Conservation (phyloP, 1,140 invertebrate species). For the Colletes latitarsis region DNA sequence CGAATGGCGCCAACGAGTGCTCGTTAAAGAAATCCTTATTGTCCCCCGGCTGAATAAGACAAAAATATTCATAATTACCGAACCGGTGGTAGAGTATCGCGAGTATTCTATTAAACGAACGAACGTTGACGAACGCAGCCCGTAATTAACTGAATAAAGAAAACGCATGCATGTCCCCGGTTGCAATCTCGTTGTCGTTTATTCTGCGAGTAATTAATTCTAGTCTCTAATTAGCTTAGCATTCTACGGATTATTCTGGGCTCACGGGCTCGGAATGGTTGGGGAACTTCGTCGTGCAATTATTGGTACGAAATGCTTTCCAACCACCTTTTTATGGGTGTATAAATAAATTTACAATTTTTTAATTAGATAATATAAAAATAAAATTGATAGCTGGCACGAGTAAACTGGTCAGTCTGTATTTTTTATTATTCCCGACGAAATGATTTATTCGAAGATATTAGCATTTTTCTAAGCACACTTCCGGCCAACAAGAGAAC, state of each 20-base stretch:
- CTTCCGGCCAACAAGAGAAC: neutral
- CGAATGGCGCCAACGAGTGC: neutral
- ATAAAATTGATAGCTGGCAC: too few species aligned
- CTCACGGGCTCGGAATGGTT: conserved; percentile 20
- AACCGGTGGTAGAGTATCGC: neutral
- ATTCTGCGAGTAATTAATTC: conserved; percentile 50
- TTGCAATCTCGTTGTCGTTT: conserved; percentile 23
- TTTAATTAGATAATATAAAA: too few species aligned
- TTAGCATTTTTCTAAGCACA: too few species aligned
- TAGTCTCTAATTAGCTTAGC: conserved; percentile 44
- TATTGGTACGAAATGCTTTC: conserved; percentile 13
- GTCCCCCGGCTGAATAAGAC: neutral
- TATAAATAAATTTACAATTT: too few species aligned
- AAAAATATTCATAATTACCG: neutral
- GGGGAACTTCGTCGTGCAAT: conserved; percentile 1
- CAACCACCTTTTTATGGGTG: too few species aligned
- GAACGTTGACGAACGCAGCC: neutral
- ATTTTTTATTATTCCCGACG: too few species aligned
- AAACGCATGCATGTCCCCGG: conserved; percentile 11
- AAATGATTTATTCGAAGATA: too few species aligned
- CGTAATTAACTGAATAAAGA: conserved; percentile 32
- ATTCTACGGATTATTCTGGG: conserved; percentile 44
- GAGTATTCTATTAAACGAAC: neutral
- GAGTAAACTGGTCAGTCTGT: too few species aligned
- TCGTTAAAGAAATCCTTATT: neutral